These are phyloP conservation scores for Oreochromis niloticus DNA, from an alignment of 2,113 vertebrate species.

Conservation along the genomic window DNA sequence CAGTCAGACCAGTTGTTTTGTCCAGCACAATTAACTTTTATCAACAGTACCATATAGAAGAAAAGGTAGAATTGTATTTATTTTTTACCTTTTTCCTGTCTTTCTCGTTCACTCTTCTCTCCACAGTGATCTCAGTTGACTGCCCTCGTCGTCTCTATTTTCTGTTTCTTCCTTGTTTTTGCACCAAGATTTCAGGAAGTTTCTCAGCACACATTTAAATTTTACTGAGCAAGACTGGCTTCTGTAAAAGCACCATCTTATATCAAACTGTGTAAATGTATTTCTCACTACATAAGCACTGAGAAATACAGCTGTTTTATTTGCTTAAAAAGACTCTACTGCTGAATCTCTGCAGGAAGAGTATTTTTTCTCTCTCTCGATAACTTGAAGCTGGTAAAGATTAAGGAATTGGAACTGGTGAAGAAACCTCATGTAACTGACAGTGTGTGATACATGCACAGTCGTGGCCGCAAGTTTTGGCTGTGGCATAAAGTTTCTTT, in stretches of 20 bases:
- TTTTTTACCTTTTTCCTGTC: fast-evolving
- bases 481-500: background rate
- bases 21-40: background rate
- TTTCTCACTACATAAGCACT: background rate
- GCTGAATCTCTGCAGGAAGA: background rate
- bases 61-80: background rate
- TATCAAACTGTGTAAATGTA: fast-evolving
- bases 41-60: background rate
- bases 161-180: background rate
- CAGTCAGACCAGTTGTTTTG: background rate
- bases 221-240: background rate
- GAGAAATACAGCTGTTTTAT: fast-evolving
- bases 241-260: background rate
- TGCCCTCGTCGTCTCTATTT: background rate
- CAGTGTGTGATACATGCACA: background rate
- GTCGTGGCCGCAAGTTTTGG: background rate
- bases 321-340: background rate
- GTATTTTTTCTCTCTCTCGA: background rate
- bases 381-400: background rate
- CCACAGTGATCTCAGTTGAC: background rate
- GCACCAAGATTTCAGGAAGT: background rate
- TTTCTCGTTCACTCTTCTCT: fast-evolving
- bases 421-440: background rate
- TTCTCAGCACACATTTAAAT: background rate
- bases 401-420: background rate